These are phyloP conservation scores for Cataglyphis hispanica DNA, from an alignment of 1,140 invertebrate genomes.

Conservation along the genomic window DNA sequence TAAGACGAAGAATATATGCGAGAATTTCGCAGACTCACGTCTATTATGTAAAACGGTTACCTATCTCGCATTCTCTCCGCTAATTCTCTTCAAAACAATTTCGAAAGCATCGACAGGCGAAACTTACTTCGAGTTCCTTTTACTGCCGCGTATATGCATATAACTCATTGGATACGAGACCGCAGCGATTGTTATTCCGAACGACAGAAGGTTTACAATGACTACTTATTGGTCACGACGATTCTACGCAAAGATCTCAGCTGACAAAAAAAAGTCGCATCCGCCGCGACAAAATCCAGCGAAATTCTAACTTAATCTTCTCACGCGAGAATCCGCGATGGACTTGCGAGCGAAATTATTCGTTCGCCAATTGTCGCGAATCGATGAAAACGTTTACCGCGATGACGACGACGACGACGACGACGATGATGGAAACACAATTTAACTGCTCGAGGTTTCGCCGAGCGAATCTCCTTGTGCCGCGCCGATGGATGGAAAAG, in stretches of 20 bases:
- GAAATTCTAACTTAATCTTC: background rate
- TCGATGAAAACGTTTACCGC: conserved; percentile 61
- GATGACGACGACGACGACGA: background rate
- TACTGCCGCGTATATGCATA: background rate
- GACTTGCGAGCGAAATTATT: conserved; percentile 30
- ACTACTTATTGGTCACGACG: conserved; percentile 33
- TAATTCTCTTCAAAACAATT: conserved; percentile 24
- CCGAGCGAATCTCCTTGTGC: conserved; percentile 36
- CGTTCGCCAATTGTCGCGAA: conserved; percentile 13
- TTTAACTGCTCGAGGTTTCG: conserved; percentile 53
- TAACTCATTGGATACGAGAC: conserved; percentile 22
- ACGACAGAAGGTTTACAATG: background rate
- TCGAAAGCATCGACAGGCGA: conserved; percentile 11
- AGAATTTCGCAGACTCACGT: background rate
- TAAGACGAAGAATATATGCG: background rate
- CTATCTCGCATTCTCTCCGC: conserved; percentile 14
- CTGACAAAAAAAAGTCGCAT: conserved; percentile 19
- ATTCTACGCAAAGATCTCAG: conserved; percentile 9
- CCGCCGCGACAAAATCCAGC: background rate
- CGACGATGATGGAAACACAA: conserved; percentile 62
- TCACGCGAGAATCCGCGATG: background rate
- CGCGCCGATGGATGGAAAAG: background rate
- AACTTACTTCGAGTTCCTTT: conserved; percentile 7
- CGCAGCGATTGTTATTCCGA: conserved; percentile 19
- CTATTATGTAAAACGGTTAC: conserved; percentile 29